Evolutionary conservation across 2,888 invertebrate species (phyloP), one percentile per base, ranked within the genome.

Genomic region (Dione juno): DNA sequence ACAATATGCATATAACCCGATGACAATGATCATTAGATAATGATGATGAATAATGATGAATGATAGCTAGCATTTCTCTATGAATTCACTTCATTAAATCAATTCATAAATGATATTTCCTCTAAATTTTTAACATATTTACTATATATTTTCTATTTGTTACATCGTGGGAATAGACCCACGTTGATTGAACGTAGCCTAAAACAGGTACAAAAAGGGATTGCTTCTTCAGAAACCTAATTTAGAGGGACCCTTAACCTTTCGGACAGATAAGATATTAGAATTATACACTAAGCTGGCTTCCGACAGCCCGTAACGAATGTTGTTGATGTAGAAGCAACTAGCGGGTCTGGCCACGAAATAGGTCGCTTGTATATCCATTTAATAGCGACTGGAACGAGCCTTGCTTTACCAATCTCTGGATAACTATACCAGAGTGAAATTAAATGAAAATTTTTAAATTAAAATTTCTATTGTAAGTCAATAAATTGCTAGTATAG

Each of bases 251-350:
- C 1, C 3, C 16, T 16, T 48, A 9, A 48, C 11, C 37, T 19
- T 57, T 57, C 37, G 11, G 16, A 16, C 37, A 57, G 40, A 37
- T 3, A 11, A 40, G 16, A 57, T 57, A 16, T 57, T 16, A 37
- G 11, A 57, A 57, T 57, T 57, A 57, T 40, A 57, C 16, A 40
- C 57, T 57, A 11, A 40, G 37, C 57, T 57, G 37, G 11, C 16
- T 57, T 7, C 13, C 11, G 40, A 40, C 57, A 57, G 57, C 13
- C 19, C 57, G 19, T 57, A 57, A 57, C 16, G 40, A 57, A 57
- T 40, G 14, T 28, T 11, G 35, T 57, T 37, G 35, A 40, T 35
- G 40, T 57, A 40, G 57, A 40, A 57, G 40, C 16, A 37, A 16
- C 54, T 37, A 37, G 57, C 19, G 16, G 37, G 1, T 10, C 13